phyloP scores from a whole-genome alignment of 1,140 invertebrate genomes.

The Drosophila pandora region DNA sequence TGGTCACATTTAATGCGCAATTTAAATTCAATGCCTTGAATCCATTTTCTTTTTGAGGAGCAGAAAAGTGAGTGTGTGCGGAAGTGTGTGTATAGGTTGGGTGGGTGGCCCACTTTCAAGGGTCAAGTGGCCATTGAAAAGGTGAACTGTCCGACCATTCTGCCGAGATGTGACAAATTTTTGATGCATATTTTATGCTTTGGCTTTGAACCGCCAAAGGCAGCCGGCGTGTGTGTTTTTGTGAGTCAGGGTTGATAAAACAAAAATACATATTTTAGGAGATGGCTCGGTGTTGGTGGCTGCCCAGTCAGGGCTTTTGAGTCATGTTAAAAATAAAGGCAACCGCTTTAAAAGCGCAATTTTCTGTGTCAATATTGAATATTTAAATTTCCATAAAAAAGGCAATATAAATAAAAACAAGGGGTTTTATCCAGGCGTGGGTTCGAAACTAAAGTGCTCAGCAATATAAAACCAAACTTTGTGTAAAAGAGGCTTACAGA shows the following conservation, averaged over 20 bases:
- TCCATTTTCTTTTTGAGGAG: conserved; percentile 21
- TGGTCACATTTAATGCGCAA: conserved; percentile 72
- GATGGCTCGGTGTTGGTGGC: conserved; percentile 4
- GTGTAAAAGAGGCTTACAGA: too few relatives aligned
- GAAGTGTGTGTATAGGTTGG: conserved; percentile 1
- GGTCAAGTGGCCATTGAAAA: conserved; percentile 78
- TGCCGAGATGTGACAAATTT: conserved; percentile 73
- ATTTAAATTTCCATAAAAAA: conserved; percentile 60
- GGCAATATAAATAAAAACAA: conserved; percentile 22
- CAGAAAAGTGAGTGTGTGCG: background rate
- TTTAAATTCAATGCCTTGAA: conserved; percentile 75
- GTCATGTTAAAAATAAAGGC: conserved; percentile 22
- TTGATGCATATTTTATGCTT: conserved; percentile 75
- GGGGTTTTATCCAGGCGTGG: background rate
- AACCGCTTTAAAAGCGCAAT: conserved; percentile 63
- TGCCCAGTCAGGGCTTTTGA: background rate
- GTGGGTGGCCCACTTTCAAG: conserved; percentile 39
- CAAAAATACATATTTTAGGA: conserved; percentile 40
- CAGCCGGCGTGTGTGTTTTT: conserved; percentile 12
- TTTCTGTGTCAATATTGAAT: conserved; percentile 68
- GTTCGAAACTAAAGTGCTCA: conserved; percentile 16
- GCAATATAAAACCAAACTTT: background rate
- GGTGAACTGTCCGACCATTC: conserved; percentile 70
- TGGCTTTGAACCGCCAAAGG: conserved; percentile 30
- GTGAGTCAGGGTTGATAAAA: conserved; percentile 29